Evolutionary conservation across 2,797 vertebrate species (phyloP), one percentile per base, ranked within the genome.

Genomic region (Tamandua tetradactyla): DNA sequence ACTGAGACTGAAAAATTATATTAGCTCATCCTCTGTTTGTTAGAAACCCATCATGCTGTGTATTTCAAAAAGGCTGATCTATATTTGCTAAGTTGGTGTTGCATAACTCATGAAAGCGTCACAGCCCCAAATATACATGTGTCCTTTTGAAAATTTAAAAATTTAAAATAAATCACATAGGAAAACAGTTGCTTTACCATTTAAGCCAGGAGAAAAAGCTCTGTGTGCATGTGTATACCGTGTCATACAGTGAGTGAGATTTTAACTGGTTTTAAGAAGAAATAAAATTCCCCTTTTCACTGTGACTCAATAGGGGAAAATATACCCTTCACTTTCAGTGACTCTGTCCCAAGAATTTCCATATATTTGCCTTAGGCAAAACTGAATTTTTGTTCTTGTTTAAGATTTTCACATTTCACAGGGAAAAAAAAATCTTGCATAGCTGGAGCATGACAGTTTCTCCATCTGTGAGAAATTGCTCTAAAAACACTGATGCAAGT

Each of bases 391-490:
- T 52, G 68, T 95, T 61, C 84, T 93, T 81, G 44, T 95, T 94
- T 85, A 95, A 95, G 93, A 82, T 83, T 57, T 97, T 95, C 85
- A 59, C 81, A 91, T 96, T 95, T 95, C 89, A 64, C 87, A 93
- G 27, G 44, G 49, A 82, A 84, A 80, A n/a, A 87, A 87, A 92
- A 78, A 52, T 81, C 66, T 69, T 85, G 44, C 69, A 87, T 83
- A 76, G 87, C 57, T 80, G 55, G 42, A 91, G 27, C 15, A 69
- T 87, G 87, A 91, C 71, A 86, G 64, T 81, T 93, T 90, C 86
- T 75, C 95, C 94, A 95, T 97, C 92, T 96, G 95, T 82, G 91
- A 95, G 62, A 91, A 95, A 78, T 25, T 42, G 49, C 55, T 95
- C 87, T 66, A 49, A 66, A 94, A 84, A 87, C 75, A 93, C 7